Conservation (phyloP, 2,797 vertebrate genomes). For the Bradypodion ventrale region DNA sequence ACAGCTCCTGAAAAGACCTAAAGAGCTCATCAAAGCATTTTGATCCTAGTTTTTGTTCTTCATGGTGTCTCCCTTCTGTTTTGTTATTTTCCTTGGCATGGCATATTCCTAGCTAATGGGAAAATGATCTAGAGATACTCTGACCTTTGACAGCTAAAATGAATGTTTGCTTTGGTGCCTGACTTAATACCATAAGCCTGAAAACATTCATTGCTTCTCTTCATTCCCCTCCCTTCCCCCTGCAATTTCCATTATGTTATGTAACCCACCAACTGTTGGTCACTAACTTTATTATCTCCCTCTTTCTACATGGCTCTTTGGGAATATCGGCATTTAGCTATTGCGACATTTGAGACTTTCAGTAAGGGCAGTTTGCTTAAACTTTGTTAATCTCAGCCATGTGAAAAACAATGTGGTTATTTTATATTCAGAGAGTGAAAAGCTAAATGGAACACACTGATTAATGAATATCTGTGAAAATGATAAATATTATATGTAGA, state of each 20-base stretch:
- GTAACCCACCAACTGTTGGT: background rate
- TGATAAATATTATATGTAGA: too few relatives aligned
- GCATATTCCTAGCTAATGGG: constrained; percentile 21
- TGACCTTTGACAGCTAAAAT: background rate
- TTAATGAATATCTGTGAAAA: too few relatives aligned
- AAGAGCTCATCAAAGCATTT: background rate
- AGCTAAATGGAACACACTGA: too few relatives aligned
- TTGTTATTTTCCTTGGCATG: background rate
- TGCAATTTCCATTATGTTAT: background rate
- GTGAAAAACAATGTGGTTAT: too few relatives aligned
- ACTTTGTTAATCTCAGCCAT: background rate
- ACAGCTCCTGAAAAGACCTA: background rate
- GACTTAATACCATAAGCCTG: background rate
- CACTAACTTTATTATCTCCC: background rate
- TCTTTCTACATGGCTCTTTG: constrained; percentile 17
- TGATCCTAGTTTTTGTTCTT: too few relatives aligned
- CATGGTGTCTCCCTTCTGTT: constrained; percentile 21
- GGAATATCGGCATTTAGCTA: background rate
- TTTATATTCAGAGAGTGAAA: too few relatives aligned
- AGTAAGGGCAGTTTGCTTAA: background rate
- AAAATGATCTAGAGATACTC: rapidly evolving
- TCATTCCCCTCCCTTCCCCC: background rate
- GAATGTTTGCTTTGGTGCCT: background rate
- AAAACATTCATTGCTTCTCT: background rate
- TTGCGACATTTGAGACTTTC: constrained; percentile 36